These are phyloP conservation scores for Gadus macrocephalus DNA, from an alignment of 2,113 vertebrate species.

Conservation along the genomic window DNA sequence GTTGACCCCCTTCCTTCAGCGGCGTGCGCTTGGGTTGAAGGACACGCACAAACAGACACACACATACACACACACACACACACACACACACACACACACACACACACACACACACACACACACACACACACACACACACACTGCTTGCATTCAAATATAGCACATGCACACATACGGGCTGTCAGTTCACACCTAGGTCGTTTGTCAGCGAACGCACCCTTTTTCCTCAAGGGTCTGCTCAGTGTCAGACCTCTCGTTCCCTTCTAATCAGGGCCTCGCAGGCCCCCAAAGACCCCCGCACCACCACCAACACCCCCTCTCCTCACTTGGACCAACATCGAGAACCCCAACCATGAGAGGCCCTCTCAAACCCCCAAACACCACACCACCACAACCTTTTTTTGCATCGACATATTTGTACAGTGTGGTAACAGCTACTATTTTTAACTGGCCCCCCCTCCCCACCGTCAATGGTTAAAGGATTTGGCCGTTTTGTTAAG, in stretches of 20 bases:
- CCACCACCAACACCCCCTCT: background rate
- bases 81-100: background rate
- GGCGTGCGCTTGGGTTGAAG: background rate
- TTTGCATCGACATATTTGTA: no score
- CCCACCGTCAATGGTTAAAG: no score
- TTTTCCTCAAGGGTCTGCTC: slow-evolving; percentile 1
- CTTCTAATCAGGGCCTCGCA: background rate
- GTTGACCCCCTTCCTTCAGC: background rate
- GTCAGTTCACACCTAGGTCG: background rate
- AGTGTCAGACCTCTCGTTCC: background rate
- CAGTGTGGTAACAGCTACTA: no score
- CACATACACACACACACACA: background rate
- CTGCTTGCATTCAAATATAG: background rate
- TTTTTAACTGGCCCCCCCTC: no score
- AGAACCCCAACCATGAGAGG: background rate
- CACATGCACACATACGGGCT: background rate
- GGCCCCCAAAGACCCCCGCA: background rate
- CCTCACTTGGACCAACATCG: background rate
- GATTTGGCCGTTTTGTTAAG: no score
- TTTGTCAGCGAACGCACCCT: background rate
- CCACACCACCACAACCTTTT: no score
- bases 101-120: slow-evolving; percentile 1
- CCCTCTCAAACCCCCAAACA: background rate
- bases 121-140: background rate
- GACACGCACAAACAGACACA: background rate